A percentile compares a stretch with the other conserved stretches of the same genome.
Evolutionary conservation across 2,797 vertebrate species (phyloP).

Genomic region (Leuciscus waleckii): DNA sequence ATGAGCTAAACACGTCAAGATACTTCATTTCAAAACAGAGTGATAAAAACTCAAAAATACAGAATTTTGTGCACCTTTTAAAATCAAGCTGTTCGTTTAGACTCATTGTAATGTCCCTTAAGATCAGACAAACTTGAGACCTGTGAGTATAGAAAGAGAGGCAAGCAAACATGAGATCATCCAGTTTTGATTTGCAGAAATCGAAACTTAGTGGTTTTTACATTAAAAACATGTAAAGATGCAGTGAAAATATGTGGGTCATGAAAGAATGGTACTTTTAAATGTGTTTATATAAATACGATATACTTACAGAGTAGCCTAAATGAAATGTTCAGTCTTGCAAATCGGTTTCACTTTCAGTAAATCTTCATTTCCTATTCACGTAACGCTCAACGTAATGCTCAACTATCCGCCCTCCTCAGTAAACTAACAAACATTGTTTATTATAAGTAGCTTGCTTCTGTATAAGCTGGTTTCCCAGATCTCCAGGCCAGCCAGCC

Average conservation of each 20-base stretch:
- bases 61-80: background rate
- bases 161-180: background rate
- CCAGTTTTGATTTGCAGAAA: background rate
- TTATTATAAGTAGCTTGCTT: background rate
- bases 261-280: background rate
- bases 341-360: background rate
- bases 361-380: background rate
- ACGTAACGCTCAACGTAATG: background rate
- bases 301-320: background rate
- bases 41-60: background rate
- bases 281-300: background rate
- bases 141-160: background rate
- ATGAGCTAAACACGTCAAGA: background rate
- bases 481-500: conserved; percentile 67
- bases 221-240: background rate
- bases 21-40: background rate
- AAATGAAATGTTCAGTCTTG: background rate
- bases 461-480: background rate
- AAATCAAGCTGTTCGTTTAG: background rate
- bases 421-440: background rate
- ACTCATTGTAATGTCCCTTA: background rate
- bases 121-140: background rate
- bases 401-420: background rate
- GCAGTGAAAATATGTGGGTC: background rate
- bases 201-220: background rate